A percentile compares a stretch with the other conserved stretches of the same genome.
Evolutionary conservation across 2,797 vertebrate species (phyloP).

Genomic region (Sitta carolinensis): DNA sequence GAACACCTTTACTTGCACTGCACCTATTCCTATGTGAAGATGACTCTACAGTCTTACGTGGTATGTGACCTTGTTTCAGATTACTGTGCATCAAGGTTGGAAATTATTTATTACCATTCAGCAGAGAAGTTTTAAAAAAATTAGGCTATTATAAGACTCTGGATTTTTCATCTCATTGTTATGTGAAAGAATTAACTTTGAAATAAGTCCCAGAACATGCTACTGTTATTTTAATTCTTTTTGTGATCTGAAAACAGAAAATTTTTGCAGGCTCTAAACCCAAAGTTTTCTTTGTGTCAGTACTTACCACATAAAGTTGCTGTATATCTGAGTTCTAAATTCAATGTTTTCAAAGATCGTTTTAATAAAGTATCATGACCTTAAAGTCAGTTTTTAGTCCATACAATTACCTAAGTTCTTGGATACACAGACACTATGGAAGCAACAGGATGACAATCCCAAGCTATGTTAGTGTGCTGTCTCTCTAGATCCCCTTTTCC

Average conservation of each 20-base stretch:
- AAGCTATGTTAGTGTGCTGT: background rate
- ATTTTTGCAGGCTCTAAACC: background rate
- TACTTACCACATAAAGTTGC: background rate
- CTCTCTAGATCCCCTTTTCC: background rate
- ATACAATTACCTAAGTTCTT: background rate
- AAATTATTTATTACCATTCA: background rate
- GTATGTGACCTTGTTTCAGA: background rate
- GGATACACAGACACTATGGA: background rate
- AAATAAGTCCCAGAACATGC: background rate
- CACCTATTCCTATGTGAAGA: background rate
- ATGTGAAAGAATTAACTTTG: background rate
- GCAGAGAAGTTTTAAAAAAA: background rate
- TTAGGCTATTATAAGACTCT: background rate
- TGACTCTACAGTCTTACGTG: rapidly evolving
- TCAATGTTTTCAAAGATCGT: rapidly evolving
- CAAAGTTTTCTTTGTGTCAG: background rate
- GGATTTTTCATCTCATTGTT: background rate
- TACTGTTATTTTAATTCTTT: too few relatives aligned
- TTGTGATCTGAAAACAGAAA: rapidly evolving
- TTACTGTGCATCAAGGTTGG: background rate
- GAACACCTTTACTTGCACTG: background rate
- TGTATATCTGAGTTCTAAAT: background rate
- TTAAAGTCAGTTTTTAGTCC: background rate
- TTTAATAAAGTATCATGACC: background rate
- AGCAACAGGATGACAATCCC: background rate